These are phyloP conservation scores for Luperina nickerlii DNA, from an alignment of 2,888 invertebrate species.

Conservation along the genomic window DNA sequence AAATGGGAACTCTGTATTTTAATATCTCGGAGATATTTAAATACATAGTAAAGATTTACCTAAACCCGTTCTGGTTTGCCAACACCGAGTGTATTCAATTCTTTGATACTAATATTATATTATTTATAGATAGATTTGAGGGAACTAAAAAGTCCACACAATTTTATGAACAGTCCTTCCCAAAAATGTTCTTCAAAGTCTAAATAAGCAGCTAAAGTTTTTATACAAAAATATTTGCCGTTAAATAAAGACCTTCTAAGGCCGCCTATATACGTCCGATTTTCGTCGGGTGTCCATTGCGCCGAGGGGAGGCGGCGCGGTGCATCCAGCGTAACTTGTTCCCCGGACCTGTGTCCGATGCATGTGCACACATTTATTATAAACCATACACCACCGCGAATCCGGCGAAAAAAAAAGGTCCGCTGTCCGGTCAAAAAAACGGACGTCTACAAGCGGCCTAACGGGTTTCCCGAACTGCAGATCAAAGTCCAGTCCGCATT, in stretches of 20 bases:
- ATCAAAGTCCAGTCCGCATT: conserved; percentile 30
- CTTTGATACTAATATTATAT: too few species aligned
- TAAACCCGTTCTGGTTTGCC: background rate
- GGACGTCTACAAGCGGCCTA: too few species aligned
- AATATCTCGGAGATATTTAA: background rate
- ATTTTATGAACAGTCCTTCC: background rate
- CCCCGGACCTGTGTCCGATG: too few species aligned
- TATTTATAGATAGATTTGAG: too few species aligned
- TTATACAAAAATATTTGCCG: conserved; percentile 4
- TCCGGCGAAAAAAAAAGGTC: too few species aligned
- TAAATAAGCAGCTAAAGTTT: background rate
- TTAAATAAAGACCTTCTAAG: conserved; percentile 26
- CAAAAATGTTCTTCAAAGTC: background rate
- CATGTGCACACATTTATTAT: too few species aligned
- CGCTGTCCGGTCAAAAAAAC: too few species aligned
- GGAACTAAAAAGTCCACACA: background rate
- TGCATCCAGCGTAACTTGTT: too few species aligned
- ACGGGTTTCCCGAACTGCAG: conserved; percentile 7
- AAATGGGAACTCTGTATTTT: background rate
- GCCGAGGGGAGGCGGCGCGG: too few species aligned
- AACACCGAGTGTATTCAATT: background rate
- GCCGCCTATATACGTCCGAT: too few species aligned
- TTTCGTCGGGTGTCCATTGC: too few species aligned
- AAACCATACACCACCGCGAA: too few species aligned
- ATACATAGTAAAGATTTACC: background rate